Conservation (phyloP, 2,888 invertebrate species). For the Philopedon plagiatum region DNA sequence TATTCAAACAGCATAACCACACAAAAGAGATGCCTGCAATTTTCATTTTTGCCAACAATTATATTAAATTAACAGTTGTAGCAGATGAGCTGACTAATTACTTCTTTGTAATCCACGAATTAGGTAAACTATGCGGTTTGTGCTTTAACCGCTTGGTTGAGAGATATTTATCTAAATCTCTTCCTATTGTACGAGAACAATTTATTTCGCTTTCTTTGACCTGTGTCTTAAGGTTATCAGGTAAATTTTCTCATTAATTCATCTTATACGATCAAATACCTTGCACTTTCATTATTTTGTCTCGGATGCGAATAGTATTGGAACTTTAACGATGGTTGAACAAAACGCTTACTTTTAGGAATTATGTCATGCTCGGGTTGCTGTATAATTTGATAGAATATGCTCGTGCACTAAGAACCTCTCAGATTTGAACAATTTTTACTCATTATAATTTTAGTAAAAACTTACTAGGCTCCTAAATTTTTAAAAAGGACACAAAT, state of each 20-base stretch:
- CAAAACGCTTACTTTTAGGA: too few relatives aligned
- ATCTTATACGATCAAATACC: background rate
- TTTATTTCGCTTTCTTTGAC: background rate
- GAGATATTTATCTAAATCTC: conserved; percentile 1
- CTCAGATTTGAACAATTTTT: too few relatives aligned
- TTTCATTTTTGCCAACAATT: background rate
- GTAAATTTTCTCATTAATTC: background rate
- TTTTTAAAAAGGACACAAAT: too few relatives aligned
- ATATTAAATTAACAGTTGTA: background rate
- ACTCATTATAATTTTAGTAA: too few relatives aligned
- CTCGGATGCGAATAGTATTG: background rate
- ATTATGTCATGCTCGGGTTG: too few relatives aligned
- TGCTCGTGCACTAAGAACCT: too few relatives aligned
- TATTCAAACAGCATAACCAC: too few relatives aligned
- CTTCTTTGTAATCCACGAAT: background rate
- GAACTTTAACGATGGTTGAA: background rate
- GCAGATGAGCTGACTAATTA: background rate
- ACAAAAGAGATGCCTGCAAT: too few relatives aligned
- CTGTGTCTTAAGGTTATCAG: background rate
- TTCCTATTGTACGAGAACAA: background rate
- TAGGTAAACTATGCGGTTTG: background rate
- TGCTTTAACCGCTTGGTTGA: background rate
- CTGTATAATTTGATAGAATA: too few relatives aligned
- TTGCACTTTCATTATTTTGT: background rate
- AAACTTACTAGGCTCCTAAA: too few relatives aligned